Conservation (phyloP, 2,797 vertebrate genomes). For the Ctenochaetus hawaiiensis region DNA sequence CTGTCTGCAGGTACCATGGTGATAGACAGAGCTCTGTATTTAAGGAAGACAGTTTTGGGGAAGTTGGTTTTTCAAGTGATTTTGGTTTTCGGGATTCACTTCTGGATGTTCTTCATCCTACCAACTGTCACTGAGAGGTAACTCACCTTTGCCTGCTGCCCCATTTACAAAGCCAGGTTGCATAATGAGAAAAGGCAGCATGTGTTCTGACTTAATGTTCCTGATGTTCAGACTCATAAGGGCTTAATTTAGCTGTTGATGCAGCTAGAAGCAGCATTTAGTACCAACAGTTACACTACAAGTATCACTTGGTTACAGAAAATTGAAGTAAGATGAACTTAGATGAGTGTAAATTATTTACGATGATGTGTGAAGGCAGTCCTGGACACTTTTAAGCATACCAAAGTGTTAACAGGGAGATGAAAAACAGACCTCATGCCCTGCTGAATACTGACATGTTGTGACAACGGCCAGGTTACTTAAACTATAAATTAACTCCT, state of each 20-base stretch:
- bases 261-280: neutral
- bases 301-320: too few relatives aligned
- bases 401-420: too few relatives aligned
- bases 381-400: too few relatives aligned
- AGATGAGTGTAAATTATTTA: too few relatives aligned
- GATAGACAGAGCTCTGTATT: slow-evolving; percentile 85
- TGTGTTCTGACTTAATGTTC: neutral
- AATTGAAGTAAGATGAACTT: too few relatives aligned
- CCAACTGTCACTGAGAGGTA: slow-evolving; percentile 96
- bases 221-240: neutral
- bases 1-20: slow-evolving; percentile 91
- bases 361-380: too few relatives aligned
- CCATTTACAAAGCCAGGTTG: neutral
- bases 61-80: slow-evolving; percentile 97
- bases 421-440: too few relatives aligned
- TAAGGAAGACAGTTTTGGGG: slow-evolving; percentile 79
- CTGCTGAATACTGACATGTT: too few relatives aligned
- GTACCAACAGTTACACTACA: neutral
- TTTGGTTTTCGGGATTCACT: slow-evolving; percentile 96
- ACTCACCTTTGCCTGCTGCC: neutral
- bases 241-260: neutral
- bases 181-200: too few relatives aligned
- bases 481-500: neutral
- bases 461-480: too few relatives aligned
- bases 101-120: slow-evolving; percentile 99